These are phyloP conservation scores for Odocoileus virginianus DNA, from an alignment of 2,113 vertebrate species.

Conservation along the genomic window DNA sequence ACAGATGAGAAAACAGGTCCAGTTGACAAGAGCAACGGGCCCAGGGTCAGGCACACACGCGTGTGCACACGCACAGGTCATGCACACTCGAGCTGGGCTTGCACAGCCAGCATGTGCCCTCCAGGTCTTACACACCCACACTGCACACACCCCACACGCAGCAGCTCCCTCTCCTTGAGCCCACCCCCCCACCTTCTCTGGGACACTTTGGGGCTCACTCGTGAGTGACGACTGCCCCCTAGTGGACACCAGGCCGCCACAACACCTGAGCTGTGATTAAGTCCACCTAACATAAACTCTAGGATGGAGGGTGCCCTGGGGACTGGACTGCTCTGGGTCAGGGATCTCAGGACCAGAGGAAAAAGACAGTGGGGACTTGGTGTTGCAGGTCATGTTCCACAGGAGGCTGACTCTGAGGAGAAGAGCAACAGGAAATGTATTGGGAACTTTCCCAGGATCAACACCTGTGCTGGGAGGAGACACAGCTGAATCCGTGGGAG, in stretches of 20 bases:
- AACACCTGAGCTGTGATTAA: not conserved
- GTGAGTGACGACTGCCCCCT: conserved; percentile 73
- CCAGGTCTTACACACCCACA: not conserved
- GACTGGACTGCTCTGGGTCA: not conserved
- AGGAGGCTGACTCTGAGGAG: not conserved
- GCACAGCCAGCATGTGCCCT: not conserved
- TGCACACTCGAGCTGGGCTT: not conserved
- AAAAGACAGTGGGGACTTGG: not conserved
- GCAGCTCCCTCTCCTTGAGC: not conserved
- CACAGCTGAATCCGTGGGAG: rapidly evolving
- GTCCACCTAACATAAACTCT: not conserved
- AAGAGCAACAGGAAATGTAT: not conserved
- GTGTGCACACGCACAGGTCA: not conserved
- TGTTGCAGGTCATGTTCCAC: not conserved
- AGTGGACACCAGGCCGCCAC: not conserved
- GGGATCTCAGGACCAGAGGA: not conserved
- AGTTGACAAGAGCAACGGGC: not conserved
- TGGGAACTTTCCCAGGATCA: not conserved
- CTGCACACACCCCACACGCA: not conserved
- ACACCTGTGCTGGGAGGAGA: not conserved
- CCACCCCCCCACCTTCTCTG: not conserved
- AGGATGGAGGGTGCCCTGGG: not conserved
- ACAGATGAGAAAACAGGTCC: not conserved
- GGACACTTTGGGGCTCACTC: rapidly evolving
- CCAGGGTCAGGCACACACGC: not conserved